phyloP scores from a whole-genome alignment of 2,888 invertebrate species.

The Incurvaria masculella region DNA sequence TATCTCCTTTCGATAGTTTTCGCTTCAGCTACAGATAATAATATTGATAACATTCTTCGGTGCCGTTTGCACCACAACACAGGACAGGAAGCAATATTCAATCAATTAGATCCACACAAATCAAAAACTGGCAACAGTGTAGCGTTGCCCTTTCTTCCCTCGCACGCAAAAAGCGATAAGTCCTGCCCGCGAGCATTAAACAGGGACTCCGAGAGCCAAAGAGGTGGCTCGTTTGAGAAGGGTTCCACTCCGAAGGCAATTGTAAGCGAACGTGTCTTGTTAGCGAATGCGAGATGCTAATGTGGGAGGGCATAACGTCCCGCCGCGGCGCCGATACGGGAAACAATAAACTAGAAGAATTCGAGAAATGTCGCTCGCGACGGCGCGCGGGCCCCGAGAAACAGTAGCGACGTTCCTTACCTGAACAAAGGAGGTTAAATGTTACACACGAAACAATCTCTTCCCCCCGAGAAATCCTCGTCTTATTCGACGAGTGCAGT shows the following conservation, averaged over 20 bases:
- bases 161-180: conserved; percentile 57
- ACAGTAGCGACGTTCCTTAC: background rate
- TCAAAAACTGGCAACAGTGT: too few relatives aligned
- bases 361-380: conserved; percentile 6
- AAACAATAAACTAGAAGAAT: conserved; percentile 6
- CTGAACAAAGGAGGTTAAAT: background rate
- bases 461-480: too few relatives aligned
- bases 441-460: background rate
- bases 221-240: conserved; percentile 56
- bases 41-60: too few relatives aligned
- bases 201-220: conserved; percentile 47
- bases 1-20: too few relatives aligned
- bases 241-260: conserved; percentile 54
- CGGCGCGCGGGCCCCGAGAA: background rate
- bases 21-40: too few relatives aligned
- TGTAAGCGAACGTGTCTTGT: conserved; percentile 54
- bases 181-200: conserved; percentile 55
- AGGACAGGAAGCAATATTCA: too few relatives aligned
- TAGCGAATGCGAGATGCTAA: conserved; percentile 53
- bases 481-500: too few relatives aligned
- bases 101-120: too few relatives aligned
- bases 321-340: conserved; percentile 3
- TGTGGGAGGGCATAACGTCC: conserved; percentile 20
- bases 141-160: too few relatives aligned
- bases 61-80: too few relatives aligned